Conservation (phyloP, 2,888 invertebrate genomes). For the Gymnocheta viridis region DNA sequence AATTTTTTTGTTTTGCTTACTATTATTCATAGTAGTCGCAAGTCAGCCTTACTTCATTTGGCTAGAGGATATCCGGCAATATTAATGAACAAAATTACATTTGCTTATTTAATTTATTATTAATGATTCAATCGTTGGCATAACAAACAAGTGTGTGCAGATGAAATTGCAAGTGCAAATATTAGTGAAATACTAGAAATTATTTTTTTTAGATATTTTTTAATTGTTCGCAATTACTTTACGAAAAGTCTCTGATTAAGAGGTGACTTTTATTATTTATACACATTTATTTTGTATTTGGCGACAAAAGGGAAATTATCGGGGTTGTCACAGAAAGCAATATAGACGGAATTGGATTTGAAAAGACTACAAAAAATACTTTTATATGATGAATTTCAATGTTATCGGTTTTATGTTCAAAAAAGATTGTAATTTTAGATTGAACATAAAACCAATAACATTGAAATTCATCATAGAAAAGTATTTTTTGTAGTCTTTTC, state of each 20-base stretch:
- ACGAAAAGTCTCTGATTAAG: neutral
- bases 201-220: conserved; percentile 17
- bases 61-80: conserved; percentile 67
- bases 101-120: conserved; percentile 40
- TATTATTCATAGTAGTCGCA: neutral
- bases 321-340: no score
- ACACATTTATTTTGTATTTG: neutral
- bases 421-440: no score
- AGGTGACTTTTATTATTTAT: neutral
- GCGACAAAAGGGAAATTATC: neutral
- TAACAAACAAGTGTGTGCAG: conserved; percentile 3
- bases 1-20: conserved; percentile 7
- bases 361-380: no score
- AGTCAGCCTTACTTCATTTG: conserved; percentile 52
- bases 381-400: no score
- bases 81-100: conserved; percentile 26
- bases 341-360: no score
- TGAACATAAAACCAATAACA: no score
- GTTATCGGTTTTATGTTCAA: no score
- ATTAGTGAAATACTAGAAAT: conserved; percentile 14
- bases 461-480: no score
- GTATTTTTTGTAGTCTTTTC: no score
- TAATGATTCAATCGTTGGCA: conserved; percentile 33
- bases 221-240: conserved; percentile 37
- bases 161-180: conserved; percentile 46